A percentile compares a stretch with the other conserved stretches of the same genome.
phyloP scores from a whole-genome alignment of 1,140 invertebrate genomes.

The Teleopsis dalmanni region DNA sequence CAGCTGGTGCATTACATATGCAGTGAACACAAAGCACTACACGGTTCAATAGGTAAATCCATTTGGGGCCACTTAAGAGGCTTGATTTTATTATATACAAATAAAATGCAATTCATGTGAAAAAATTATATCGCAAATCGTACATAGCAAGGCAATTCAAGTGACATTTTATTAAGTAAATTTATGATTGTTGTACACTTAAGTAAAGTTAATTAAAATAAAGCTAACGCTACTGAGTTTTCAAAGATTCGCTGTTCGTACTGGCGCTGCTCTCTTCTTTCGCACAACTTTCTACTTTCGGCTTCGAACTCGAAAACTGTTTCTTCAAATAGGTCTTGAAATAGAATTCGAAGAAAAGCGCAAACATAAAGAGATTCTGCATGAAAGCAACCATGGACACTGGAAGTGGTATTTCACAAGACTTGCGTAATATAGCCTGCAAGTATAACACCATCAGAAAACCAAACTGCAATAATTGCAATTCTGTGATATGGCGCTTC shows the following conservation, averaged over 20 bases:
- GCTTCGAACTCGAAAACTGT: too few relatives aligned
- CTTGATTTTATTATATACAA: neutral
- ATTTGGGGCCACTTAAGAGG: neutral
- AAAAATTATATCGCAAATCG: neutral
- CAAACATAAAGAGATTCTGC: constrained; percentile 40
- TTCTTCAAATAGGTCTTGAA: constrained; percentile 27
- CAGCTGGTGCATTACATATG: too few relatives aligned
- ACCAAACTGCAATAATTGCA: constrained; percentile 42
- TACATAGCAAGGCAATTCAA: neutral
- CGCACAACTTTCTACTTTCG: neutral
- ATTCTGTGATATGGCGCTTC: constrained; percentile 33
- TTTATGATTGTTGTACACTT: too few relatives aligned
- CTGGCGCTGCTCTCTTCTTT: neutral
- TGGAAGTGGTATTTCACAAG: constrained; percentile 25
- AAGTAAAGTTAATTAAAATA: too few relatives aligned
- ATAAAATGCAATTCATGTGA: too few relatives aligned
- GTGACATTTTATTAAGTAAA: too few relatives aligned
- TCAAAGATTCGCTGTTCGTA: too few relatives aligned
- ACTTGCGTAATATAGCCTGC: constrained; percentile 27
- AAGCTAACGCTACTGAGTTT: too few relatives aligned
- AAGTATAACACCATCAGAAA: constrained; percentile 56
- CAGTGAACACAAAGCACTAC: neutral
- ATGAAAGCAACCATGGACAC: constrained; percentile 27
- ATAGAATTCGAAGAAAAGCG: constrained; percentile 39
- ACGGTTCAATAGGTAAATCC: neutral